A percentile compares a stretch with the other conserved stretches of the same genome.
These are phyloP conservation scores for Diprion similis DNA, from an alignment of 1,140 invertebrate genomes.

Conservation along the genomic window DNA sequence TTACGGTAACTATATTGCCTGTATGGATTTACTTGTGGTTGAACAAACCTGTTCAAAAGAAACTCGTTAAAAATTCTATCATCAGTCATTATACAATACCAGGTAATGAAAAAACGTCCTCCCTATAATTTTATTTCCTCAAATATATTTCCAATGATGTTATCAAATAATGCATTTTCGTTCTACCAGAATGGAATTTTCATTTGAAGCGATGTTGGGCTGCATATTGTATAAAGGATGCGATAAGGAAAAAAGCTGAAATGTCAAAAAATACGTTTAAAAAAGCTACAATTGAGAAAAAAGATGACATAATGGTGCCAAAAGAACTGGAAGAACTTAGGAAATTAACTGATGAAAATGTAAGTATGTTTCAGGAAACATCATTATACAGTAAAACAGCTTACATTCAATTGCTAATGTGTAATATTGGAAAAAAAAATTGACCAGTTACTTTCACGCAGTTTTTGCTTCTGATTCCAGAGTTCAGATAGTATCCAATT, in stretches of 20 bases:
- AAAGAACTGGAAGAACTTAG: constrained; percentile 21
- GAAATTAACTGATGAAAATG: constrained; percentile 32
- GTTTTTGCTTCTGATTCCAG: constrained; percentile 15
- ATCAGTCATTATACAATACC: neutral
- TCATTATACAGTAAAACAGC: neutral
- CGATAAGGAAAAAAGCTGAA: constrained; percentile 43
- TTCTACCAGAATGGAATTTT: constrained; percentile 55
- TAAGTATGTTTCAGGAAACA: neutral
- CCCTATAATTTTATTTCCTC: neutral
- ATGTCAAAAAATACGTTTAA: neutral
- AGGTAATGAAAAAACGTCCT: neutral
- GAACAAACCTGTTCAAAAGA: neutral
- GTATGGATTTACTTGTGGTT: constrained; percentile 6
- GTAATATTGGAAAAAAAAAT: too few relatives aligned
- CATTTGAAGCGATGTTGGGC: constrained; percentile 50
- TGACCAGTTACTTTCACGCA: neutral
- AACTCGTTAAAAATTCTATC: neutral
- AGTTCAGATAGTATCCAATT: constrained; percentile 53
- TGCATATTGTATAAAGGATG: constrained; percentile 45
- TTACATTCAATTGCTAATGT: too few relatives aligned
- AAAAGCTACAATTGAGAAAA: neutral
- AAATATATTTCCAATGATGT: neutral
- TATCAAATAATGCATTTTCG: neutral
- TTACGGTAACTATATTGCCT: neutral
- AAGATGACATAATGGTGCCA: neutral